These are phyloP conservation scores for Magallana nippona DNA, from an alignment of 2,888 invertebrate genomes.

Conservation along the genomic window DNA sequence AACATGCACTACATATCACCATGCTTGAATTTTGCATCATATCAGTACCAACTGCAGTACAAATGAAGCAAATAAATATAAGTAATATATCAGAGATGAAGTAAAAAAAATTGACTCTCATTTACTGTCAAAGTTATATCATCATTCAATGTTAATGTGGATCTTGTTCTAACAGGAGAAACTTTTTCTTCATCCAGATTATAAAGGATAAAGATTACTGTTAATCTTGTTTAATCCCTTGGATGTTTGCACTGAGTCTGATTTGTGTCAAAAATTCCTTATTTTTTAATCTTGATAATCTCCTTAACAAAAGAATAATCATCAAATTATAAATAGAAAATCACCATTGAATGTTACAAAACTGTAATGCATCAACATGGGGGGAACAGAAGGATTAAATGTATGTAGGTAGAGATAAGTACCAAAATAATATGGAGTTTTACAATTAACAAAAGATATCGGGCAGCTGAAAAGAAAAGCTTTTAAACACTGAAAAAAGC, in stretches of 20 bases:
- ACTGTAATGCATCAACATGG: slow-evolving; percentile 24
- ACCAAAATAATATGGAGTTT: neutral
- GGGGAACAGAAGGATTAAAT: slow-evolving; percentile 8
- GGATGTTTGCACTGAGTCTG: slow-evolving; percentile 13
- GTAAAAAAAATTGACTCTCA: neutral
- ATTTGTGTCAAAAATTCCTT: slow-evolving; percentile 7
- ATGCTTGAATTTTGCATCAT: neutral
- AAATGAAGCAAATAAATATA: neutral
- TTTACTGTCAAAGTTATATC: neutral
- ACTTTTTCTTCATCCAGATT: slow-evolving; percentile 27
- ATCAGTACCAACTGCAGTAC: neutral
- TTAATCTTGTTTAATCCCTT: slow-evolving; percentile 12
- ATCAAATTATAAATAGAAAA: slow-evolving; percentile 12
- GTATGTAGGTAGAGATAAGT: neutral
- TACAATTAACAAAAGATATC: slow-evolving; percentile 12
- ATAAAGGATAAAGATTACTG: slow-evolving; percentile 18
- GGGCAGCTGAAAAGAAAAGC: slow-evolving; percentile 30
- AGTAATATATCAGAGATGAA: neutral
- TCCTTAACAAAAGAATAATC: slow-evolving; percentile 31
- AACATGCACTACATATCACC: slow-evolving; percentile 10
- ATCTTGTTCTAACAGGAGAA: slow-evolving; percentile 3
- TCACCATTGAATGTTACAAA: slow-evolving; percentile 24
- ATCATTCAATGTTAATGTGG: neutral
- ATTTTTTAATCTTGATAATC: slow-evolving; percentile 30
- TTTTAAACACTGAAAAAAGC: slow-evolving; percentile 32